Evolutionary conservation across 2,113 vertebrate species (phyloP), one percentile per base, ranked within the genome.

Genomic region (Heptranchias perlo): DNA sequence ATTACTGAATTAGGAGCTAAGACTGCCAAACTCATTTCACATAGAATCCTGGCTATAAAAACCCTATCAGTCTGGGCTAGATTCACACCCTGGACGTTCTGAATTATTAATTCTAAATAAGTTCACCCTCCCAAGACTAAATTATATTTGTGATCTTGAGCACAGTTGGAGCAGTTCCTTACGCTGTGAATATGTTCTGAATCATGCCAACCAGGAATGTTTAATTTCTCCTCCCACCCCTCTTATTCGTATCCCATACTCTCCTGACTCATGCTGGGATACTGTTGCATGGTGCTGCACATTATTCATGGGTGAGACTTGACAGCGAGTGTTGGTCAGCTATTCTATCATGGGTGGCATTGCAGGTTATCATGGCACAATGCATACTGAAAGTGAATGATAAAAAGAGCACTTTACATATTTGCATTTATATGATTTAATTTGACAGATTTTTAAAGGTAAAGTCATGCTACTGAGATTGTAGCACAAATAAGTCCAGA

Each of bases 91-190:
- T 54, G 25, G 8, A 69, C 31, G 18, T 64, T 64, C 62, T 21
- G 62, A 86, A 86, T 86, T 86, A 86, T n/a, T 82, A 47, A 86
- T 86, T 31, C 47, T 54, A 89, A 89, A 31, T 89, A 89, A 28
- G 31, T 89, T 89, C 8, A 2, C 86, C 28, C 7, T 8, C 39
- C 78, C 47, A 10, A 31, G 49, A 11, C 47, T 89, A 52, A 54
- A 52, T 54, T 25, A 54, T 13, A 28, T 31, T 11, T 54, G 0
- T 84, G 18, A 84, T 47, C 39, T 89, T 31, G 6, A 54, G 11
- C 5, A 14, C 21, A 52, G 28, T 49, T 52, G 86, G 7, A 54
- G 86, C 86, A 54, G 28, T 31, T 87, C 65, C 25, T 25, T 54
- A 54, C 86, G 54, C 11, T 23, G 21, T 6, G 52, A 52, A 49